Base-by-base conservation (phyloP, 1,140 invertebrate genomes). In the Drosophila serrata region DNA sequence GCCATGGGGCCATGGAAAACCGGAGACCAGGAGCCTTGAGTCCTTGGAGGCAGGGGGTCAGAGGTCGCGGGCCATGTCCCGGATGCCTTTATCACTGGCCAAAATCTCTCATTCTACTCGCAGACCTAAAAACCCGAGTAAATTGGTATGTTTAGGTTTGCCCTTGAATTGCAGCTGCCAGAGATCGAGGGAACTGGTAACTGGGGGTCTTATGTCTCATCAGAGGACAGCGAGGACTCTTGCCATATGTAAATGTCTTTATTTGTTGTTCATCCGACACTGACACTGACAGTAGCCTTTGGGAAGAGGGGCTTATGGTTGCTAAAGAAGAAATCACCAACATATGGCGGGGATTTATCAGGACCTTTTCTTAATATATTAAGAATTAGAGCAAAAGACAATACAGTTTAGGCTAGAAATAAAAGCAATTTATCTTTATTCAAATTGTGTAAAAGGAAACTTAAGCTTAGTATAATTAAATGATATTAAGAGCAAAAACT, bases 91-190 rank as follows among this genome's bases (percentile, higher is more conserved):
- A 87, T 87, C 70, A 67, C 27, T 37, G 60, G 60, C 63, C 69
- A 78, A 75, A 85, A n/a, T n/a, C n/a, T 85, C 82, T 86, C 65
- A n/a, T n/a, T 29, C 27, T 46, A 53, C 60, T 65, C 56, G 19
- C 19, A 53, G 56, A 22, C 29, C 60, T 64, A 62, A 86, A 24
- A n/a, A n/a, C n/a, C n/a, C n/a, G n/a, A 76, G 65, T 67, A 79
- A 87, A 87, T 86, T 81, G 75, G 69, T 79, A 79, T 81, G 65
- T 76, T 77, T 82, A 67, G 65, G 61, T 82, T 82, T 82, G 69
- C 49, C 76, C 82, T 86, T 85, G 81, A 72, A 77, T 43, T 59
- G 49, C 7, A 29, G 13, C 45, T 13, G 58, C 19, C 35, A 12
- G 19, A 19, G 11, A 35, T 8, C 15, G 48, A 15, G 49, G 29